Conservation (phyloP, 1,140 invertebrate species). For the Brachionus rubens region DNA sequence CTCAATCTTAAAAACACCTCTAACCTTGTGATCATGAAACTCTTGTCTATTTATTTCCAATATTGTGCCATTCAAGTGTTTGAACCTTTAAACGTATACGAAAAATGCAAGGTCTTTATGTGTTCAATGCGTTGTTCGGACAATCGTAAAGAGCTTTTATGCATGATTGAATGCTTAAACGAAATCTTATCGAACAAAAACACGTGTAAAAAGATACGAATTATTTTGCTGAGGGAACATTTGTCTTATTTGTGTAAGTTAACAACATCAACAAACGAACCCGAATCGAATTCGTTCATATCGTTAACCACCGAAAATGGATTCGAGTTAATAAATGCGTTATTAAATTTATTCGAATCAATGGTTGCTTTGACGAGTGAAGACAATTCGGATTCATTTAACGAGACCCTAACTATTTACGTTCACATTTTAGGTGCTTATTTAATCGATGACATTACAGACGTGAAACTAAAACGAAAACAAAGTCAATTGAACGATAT, state of each 20-base stretch:
- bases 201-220: slow-evolving; percentile 13
- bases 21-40: slow-evolving; percentile 13
- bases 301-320: slow-evolving; percentile 19
- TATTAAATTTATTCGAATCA: slow-evolving; percentile 12
- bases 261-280: neutral
- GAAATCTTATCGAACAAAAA: slow-evolving; percentile 19
- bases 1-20: slow-evolving; percentile 17
- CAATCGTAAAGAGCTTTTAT: slow-evolving; percentile 5
- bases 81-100: slow-evolving; percentile 42
- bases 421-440: slow-evolving; percentile 31
- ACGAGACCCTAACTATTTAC: slow-evolving; percentile 37
- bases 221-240: slow-evolving; percentile 34
- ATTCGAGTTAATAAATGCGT: neutral
- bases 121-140: slow-evolving; percentile 45
- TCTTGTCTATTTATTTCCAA: slow-evolving; percentile 29
- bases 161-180: slow-evolving; percentile 19
- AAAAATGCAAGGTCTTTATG: slow-evolving; percentile 45
- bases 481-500: neutral
- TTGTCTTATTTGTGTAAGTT: slow-evolving; percentile 38
- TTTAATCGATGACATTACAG: neutral
- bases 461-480: neutral
- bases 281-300: neutral
- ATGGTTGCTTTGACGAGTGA: slow-evolving; percentile 9
- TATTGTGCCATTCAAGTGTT: slow-evolving; percentile 17
- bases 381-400: neutral